phyloP scores from a whole-genome alignment of 1,140 invertebrate species.

The Thaumetopoea pityocampa region DNA sequence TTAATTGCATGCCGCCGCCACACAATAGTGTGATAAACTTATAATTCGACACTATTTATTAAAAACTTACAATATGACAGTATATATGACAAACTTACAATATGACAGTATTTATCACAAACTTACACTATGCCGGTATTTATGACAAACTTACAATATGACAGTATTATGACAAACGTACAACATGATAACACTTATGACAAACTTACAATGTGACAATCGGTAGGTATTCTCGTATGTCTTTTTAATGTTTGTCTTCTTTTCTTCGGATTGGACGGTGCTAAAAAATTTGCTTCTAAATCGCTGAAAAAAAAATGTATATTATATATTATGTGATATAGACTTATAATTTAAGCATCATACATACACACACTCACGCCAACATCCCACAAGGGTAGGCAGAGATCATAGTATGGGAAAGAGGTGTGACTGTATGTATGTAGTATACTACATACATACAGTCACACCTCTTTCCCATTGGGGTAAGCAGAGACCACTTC shows the following conservation, averaged over 20 bases:
- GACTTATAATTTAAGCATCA: background rate
- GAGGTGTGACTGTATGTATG: too few species aligned
- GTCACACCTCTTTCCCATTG: too few species aligned
- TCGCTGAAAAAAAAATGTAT: conserved; percentile 14
- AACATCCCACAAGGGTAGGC: too few species aligned
- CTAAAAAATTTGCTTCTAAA: conserved; percentile 9
- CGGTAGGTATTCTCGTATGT: conserved; percentile 8
- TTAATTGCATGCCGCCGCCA: too few species aligned
- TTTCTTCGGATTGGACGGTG: conserved; percentile 6
- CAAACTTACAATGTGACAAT: conserved; percentile 11
- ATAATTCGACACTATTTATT: too few species aligned
- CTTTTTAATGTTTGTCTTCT: conserved; percentile 10
- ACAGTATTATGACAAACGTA: conserved; percentile 29
- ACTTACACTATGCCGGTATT: background rate
- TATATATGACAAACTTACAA: too few species aligned
- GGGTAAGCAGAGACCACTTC: too few species aligned
- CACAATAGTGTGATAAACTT: too few species aligned
- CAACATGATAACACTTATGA: background rate
- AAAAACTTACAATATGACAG: too few species aligned
- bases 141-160: conserved; percentile 29
- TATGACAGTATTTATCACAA: background rate
- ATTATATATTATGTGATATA: background rate
- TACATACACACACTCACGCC: too few species aligned
- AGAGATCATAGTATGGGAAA: too few species aligned
- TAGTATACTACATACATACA: too few species aligned